Evolutionary conservation across 1,140 invertebrate species (phyloP).

Genomic region (Drosophila prosaltans): DNA sequence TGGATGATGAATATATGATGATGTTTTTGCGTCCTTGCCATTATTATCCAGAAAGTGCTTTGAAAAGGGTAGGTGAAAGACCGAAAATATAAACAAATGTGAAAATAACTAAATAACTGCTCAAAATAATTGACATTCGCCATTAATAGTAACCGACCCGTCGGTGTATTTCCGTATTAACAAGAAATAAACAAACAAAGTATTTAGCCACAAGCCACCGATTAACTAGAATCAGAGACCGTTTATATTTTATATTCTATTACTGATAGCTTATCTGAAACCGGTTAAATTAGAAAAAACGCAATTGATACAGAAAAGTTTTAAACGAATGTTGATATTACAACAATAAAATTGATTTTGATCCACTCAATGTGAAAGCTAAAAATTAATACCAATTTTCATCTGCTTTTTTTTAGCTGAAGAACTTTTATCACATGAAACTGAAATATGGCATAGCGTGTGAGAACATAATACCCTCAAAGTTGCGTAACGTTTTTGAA

Average conservation of each 20-base stretch:
- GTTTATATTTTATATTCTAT: neutral
- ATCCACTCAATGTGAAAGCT: neutral
- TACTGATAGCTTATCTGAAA: neutral
- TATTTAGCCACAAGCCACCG: too few relatives aligned
- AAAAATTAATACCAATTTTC: conserved; percentile 1
- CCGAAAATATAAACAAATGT: neutral
- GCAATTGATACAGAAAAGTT: neutral
- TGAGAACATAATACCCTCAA: conserved; percentile 84
- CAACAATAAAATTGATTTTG: neutral
- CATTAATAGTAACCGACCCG: neutral
- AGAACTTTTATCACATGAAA: conserved; percentile 85
- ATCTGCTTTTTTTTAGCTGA: conserved; percentile 83
- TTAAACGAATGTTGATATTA: neutral
- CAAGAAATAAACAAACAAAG: too few relatives aligned
- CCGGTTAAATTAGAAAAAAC: neutral
- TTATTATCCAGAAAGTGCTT: conserved; percentile 87
- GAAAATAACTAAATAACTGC: neutral
- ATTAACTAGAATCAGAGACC: neutral
- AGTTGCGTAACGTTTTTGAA: conserved; percentile 84
- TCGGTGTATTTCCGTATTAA: too few relatives aligned
- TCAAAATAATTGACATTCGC: neutral
- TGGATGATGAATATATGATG: conserved; percentile 87
- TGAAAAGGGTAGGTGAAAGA: conserved; percentile 84
- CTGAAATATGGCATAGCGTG: conserved; percentile 85
- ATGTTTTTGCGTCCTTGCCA: conserved; percentile 88